Evolutionary conservation across 2,888 invertebrate genomes (phyloP).

Genomic region (Rhamnusium bicolor): DNA sequence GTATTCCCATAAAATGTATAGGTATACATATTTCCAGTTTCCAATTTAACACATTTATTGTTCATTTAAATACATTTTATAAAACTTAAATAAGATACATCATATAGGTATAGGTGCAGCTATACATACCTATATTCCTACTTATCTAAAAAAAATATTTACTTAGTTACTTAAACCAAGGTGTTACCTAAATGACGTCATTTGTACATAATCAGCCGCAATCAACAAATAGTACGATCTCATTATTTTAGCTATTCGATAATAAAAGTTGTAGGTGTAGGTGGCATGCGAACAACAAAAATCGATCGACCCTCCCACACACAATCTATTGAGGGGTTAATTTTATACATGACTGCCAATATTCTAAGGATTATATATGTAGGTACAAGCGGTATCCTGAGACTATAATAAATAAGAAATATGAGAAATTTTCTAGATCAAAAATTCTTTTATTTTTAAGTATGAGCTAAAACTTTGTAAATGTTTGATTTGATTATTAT

Average conservation of each 20-base stretch:
- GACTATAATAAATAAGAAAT: not conserved
- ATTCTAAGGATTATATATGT: not conserved
- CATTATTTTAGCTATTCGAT: not conserved
- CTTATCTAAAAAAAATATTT: not conserved
- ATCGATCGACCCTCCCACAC: constrained; percentile 20
- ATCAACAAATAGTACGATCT: not conserved
- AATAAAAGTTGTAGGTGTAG: constrained; percentile 1
- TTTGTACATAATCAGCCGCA: not conserved
- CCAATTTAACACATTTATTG: too few relatives aligned
- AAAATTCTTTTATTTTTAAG: too few relatives aligned
- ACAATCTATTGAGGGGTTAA: constrained; percentile 8
- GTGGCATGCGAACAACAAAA: constrained; percentile 12
- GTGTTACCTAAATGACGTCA: constrained; percentile 10
- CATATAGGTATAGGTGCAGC: not conserved
- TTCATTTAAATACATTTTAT: too few relatives aligned
- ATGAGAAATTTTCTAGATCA: not conserved
- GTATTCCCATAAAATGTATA: not conserved
- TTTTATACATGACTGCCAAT: not conserved
- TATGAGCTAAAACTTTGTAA: too few relatives aligned
- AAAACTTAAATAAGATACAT: too few relatives aligned
- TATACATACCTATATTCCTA: not conserved
- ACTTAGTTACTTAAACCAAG: constrained; percentile 6
- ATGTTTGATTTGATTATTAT: too few relatives aligned
- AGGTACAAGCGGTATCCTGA: not conserved
- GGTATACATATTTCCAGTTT: too few relatives aligned